Base-by-base conservation (phyloP, 2,888 invertebrate species). In the Philhelius pedissequus region DNA sequence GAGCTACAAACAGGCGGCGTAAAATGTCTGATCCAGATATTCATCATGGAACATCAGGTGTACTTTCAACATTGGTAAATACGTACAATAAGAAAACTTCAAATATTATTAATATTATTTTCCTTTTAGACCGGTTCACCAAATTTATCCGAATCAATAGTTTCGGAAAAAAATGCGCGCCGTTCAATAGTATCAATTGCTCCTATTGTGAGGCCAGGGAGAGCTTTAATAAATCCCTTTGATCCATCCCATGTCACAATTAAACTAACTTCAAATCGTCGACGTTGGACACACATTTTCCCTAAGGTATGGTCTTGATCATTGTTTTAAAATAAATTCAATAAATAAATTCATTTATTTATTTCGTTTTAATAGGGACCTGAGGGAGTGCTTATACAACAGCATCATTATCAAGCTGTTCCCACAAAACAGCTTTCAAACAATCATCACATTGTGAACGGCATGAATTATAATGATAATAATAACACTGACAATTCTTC, bases 271-370 rank as follows among this genome's bases (percentile, higher is more conserved):
- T 98, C 98, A 66, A 98, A 98, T 91, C 93, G 99, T 58, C 93
- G 99, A 35, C 94, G 99, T 74, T 99, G 99, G 99, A 98, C 98
- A 0, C 99, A 99, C 91, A 99, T 99, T 88, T 99, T 99, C 91
- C 99, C 99, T 2, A 97, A 97, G 87, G 90, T 89, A 86, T n/a
- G n/a, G 5, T n/a, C 4, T 20, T 45, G 8, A 3, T 9, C 11
- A 22, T 5, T 20, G 18, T 13, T 20, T 32, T 22, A 9, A 9
- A 11, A 15, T 32, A 9, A 0, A 38, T 13, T 40, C 7, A 7
- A 13, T 27, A 15, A 27, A 30, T 25, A 13, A 7, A 8, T n/a
- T 13, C 1, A 27, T 18, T 43, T 43, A 0, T 18, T 43, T 43
- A 0, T 27, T 43, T 27, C 11, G 0, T 32, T 0, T 80, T 74